Percentiles rank a stretch among this genome's conserved stretches.
Conservation (phyloP, 2,113 vertebrate species). For the Microcebus lehilahytsara region DNA sequence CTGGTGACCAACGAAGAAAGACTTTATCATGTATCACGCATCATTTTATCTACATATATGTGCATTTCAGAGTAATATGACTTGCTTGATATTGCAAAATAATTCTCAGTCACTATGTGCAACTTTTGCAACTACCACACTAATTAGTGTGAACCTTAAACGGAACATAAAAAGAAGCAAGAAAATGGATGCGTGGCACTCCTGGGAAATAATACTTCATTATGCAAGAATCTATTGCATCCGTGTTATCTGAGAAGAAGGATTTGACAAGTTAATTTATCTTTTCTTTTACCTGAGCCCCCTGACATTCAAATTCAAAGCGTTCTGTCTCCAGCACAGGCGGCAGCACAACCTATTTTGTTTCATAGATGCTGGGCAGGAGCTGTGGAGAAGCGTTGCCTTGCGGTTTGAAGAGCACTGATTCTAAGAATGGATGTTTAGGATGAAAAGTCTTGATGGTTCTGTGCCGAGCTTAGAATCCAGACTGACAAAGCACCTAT, state of each 20-base stretch:
- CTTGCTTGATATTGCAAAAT: not conserved
- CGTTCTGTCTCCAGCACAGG: not conserved
- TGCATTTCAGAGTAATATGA: not conserved
- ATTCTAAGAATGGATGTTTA: not conserved
- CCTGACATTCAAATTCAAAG: not conserved
- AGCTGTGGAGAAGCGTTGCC: not conserved
- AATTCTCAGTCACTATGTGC: not conserved
- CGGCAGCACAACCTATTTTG: not conserved
- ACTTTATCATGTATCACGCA: not conserved
- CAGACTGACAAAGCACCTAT: not conserved
- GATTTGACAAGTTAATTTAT: conserved; percentile 40
- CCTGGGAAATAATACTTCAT: not conserved
- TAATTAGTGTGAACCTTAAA: not conserved
- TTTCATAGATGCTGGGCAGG: not conserved
- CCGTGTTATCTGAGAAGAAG: not conserved
- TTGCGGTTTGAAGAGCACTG: not conserved
- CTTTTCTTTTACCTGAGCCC: conserved; percentile 25
- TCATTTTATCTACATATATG: not conserved
- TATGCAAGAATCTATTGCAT: conserved; percentile 27
- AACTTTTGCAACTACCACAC: not conserved
- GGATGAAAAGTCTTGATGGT: not conserved
- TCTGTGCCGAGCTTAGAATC: not conserved
- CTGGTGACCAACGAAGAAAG: not conserved
- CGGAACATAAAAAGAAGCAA: not conserved
- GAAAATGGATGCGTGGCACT: not conserved